A percentile compares a stretch with the other conserved stretches of the same genome.
phyloP scores from a whole-genome alignment of 1,140 invertebrate genomes.

The Zaprionus kolodkinae region DNA sequence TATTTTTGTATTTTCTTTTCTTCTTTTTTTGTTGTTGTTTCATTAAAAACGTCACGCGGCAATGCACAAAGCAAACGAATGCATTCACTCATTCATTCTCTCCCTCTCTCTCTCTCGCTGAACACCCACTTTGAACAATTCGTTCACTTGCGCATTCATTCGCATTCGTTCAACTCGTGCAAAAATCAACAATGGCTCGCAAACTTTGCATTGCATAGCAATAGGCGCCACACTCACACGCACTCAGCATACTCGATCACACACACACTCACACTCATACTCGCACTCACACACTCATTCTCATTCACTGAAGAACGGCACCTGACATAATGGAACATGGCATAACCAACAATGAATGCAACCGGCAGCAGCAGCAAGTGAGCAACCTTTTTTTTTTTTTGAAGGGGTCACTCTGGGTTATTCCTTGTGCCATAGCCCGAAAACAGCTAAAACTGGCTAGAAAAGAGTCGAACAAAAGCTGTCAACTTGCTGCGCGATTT shows the following conservation, averaged over 20 bases:
- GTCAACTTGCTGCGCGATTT: conserved; percentile 6
- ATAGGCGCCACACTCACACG: conserved; percentile 28
- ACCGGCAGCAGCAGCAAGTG: background rate
- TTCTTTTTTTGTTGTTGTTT: conserved; percentile 16
- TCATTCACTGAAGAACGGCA: background rate
- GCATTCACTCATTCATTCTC: conserved; percentile 11
- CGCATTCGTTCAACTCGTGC: conserved; percentile 9
- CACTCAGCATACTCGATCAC: background rate
- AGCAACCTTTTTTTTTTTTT: conserved; percentile 46
- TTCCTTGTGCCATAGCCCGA: background rate
- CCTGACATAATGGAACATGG: conserved; percentile 19
- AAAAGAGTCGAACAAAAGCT: conserved; percentile 4
- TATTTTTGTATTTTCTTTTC: background rate
- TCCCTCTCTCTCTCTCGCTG: background rate
- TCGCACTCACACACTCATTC: conserved; percentile 14
- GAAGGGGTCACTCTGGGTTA: conserved; percentile 35
- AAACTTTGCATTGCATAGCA: conserved; percentile 43
- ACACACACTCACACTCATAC: conserved; percentile 6
- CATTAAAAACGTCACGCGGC: conserved; percentile 47
- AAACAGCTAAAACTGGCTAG: background rate
- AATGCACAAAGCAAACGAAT: conserved; percentile 47
- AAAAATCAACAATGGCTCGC: conserved; percentile 39
- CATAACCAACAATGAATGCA: conserved; percentile 15
- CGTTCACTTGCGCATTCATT: background rate
- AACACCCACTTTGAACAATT: background rate